These are phyloP conservation scores for Tetranychus truncatus DNA, from an alignment of 2,888 invertebrate genomes.

Conservation along the genomic window DNA sequence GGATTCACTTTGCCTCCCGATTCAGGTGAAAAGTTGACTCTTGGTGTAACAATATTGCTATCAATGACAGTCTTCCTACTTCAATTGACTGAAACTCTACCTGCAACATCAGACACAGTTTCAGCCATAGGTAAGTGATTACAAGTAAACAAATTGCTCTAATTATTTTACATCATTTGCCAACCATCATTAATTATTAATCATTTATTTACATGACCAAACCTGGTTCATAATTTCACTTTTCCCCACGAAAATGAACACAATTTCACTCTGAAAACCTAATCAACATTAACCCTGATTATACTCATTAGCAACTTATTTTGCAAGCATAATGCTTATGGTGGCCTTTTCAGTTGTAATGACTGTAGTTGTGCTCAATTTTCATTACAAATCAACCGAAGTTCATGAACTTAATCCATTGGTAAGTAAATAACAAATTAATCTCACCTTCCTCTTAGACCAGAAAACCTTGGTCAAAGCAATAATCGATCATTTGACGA, in stretches of 20 bases:
- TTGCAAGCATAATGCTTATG: slow-evolving; percentile 99
- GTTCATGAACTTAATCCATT: slow-evolving; percentile 92
- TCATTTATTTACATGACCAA: neutral
- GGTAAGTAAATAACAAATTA: slow-evolving; percentile 44
- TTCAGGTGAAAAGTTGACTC: slow-evolving; percentile 94
- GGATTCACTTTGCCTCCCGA: slow-evolving; percentile 97
- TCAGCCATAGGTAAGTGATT: slow-evolving; percentile 69
- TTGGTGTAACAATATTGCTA: slow-evolving; percentile 90
- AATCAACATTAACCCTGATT: neutral
- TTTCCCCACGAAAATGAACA: too few species aligned
- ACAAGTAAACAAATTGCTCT: neutral
- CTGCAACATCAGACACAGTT: slow-evolving; percentile 94
- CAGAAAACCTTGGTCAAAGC: too few species aligned
- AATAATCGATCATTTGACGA: too few species aligned
- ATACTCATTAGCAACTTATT: slow-evolving; percentile 63
- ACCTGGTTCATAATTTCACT: too few species aligned
- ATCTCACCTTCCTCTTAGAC: neutral
- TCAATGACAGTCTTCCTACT: slow-evolving; percentile 94
- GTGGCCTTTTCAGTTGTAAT: slow-evolving; percentile 94
- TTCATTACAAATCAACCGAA: slow-evolving; percentile 88
- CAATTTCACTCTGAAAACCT: neutral
- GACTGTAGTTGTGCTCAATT: slow-evolving; percentile 90
- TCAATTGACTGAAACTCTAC: slow-evolving; percentile 97
- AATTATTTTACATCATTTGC: neutral
- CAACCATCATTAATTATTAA: neutral